Conservation (phyloP, 2,888 invertebrate species). For the Zaprionus obscuricornis region DNA sequence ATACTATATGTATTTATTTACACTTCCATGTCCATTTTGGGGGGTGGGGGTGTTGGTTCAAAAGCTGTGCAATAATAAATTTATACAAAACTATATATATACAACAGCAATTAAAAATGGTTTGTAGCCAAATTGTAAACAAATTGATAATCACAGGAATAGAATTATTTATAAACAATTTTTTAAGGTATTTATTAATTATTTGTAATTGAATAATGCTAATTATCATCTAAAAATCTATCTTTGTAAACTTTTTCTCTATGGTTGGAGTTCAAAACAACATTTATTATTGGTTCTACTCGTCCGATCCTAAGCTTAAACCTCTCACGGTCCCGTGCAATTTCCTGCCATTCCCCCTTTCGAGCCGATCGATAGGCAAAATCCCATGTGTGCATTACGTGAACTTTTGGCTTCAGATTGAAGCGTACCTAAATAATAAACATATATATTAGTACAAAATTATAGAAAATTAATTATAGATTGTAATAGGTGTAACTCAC, state of each 20-base stretch:
- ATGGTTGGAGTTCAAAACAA: slow-evolving; percentile 75
- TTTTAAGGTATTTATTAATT: slow-evolving; percentile 42
- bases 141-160: slow-evolving; percentile 5
- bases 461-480: slow-evolving; percentile 3
- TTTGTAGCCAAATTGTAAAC: no score
- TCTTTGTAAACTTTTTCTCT: slow-evolving; percentile 78
- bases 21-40: no score
- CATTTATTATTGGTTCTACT: slow-evolving; percentile 66
- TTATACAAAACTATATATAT: no score
- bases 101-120: no score
- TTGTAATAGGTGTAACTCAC: slow-evolving; percentile 11
- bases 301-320: slow-evolving; percentile 77
- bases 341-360: slow-evolving; percentile 86
- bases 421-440: slow-evolving; percentile 85
- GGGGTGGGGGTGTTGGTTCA: no score
- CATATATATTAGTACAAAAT: no score
- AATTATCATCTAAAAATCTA: slow-evolving; percentile 66
- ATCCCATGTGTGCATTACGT: slow-evolving; percentile 86
- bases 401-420: slow-evolving; percentile 85
- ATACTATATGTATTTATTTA: no score
- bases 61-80: no score
- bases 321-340: slow-evolving; percentile 84
- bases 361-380: slow-evolving; percentile 86
- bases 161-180: slow-evolving; percentile 43
- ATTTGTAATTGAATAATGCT: slow-evolving; percentile 38